Evolutionary conservation across 2,113 vertebrate genomes (phyloP).

Genomic region (Hyaena hyaena): DNA sequence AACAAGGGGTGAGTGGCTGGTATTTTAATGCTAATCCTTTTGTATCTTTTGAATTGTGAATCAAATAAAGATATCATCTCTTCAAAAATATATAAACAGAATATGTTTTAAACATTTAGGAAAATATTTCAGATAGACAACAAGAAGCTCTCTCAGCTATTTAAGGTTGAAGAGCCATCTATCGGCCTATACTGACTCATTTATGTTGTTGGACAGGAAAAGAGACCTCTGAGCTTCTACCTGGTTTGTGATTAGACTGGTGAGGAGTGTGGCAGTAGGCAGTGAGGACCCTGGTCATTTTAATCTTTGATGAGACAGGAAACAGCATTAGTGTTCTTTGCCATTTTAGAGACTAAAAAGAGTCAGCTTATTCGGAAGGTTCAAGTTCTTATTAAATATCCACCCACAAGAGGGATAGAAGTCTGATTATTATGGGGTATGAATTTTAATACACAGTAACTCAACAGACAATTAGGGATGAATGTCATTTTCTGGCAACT

Average conservation of each 20-base stretch:
- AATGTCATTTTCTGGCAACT: neutral
- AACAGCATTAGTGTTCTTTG: neutral
- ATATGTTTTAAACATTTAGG: neutral
- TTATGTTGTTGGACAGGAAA: neutral
- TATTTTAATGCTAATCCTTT: neutral
- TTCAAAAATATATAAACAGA: neutral
- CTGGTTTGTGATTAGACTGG: neutral
- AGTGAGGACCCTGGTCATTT: neutral
- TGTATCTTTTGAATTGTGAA: neutral
- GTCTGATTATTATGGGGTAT: neutral
- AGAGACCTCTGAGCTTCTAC: neutral
- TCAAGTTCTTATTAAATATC: neutral
- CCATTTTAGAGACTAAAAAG: neutral
- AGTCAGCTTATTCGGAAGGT: neutral
- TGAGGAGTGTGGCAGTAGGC: neutral
- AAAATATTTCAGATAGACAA: neutral
- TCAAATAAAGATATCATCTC: neutral
- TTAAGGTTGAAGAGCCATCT: neutral
- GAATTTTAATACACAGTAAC: neutral
- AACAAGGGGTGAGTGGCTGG: neutral
- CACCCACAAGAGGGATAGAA: neutral
- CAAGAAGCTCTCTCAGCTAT: neutral
- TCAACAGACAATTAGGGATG: neutral
- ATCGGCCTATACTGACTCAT: neutral
- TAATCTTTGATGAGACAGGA: neutral